Conservation (phyloP, 2,888 invertebrate species). For the Aleiodes leptofemur region DNA sequence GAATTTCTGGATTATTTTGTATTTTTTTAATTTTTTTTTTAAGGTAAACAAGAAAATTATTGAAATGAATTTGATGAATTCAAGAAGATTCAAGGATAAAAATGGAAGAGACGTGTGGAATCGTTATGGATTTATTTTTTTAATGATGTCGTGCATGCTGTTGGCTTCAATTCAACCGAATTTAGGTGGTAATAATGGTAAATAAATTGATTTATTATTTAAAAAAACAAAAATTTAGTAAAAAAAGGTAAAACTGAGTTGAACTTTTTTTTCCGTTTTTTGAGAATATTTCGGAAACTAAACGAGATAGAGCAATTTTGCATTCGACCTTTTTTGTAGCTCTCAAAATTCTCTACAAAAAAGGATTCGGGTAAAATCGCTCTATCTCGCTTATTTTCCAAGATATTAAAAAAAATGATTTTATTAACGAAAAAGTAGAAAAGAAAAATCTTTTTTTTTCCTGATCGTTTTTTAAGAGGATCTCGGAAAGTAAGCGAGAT, state of each 20-base stretch:
- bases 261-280: too few species aligned
- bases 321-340: too few species aligned
- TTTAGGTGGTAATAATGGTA: slow-evolving; percentile 69
- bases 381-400: too few species aligned
- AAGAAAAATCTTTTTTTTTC: too few species aligned
- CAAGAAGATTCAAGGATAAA: slow-evolving; percentile 15
- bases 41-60: slow-evolving; percentile 14
- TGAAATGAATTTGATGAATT: slow-evolving; percentile 23
- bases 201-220: slow-evolving; percentile 37
- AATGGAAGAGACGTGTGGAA: slow-evolving; percentile 54
- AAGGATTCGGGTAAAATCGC: too few species aligned
- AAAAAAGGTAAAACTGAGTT: too few species aligned
- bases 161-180: slow-evolving; percentile 68
- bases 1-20: background rate
- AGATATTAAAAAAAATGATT: slow-evolving; percentile 19
- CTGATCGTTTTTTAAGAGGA: background rate
- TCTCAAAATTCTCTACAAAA: too few species aligned
- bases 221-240: background rate
- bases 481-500: too few species aligned
- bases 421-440: too few species aligned
- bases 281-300: too few species aligned
- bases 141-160: slow-evolving; percentile 69
- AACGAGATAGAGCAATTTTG: too few species aligned
- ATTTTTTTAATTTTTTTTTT: background rate
- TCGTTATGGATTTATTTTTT: slow-evolving; percentile 68